These are phyloP conservation scores for Monochamus saltuarius DNA, from an alignment of 1,140 invertebrate genomes.

Conservation along the genomic window DNA sequence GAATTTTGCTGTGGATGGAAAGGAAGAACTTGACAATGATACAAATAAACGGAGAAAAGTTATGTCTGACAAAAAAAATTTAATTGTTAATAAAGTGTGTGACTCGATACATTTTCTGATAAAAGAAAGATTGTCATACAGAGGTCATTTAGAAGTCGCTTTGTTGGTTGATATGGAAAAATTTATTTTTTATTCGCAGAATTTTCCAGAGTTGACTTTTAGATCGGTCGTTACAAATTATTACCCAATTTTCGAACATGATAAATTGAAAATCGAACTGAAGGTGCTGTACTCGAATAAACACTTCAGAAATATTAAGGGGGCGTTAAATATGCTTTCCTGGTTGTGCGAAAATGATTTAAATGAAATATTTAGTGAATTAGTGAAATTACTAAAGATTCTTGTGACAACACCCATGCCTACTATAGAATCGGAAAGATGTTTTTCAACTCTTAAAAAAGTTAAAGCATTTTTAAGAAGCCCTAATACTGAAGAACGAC, in stretches of 20 bases:
- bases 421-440: constrained; percentile 16
- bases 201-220: neutral
- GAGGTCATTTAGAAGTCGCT: constrained; percentile 21
- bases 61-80: neutral
- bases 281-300: neutral
- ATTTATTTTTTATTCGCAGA: no score
- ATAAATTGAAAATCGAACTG: constrained; percentile 9
- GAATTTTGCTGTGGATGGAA: no score
- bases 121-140: constrained; percentile 23
- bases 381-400: constrained; percentile 17
- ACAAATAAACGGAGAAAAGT: no score
- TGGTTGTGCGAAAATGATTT: neutral
- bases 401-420: constrained; percentile 19
- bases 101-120: constrained; percentile 15
- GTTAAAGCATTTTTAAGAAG: no score
- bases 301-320: constrained; percentile 18
- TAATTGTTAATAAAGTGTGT: constrained; percentile 21
- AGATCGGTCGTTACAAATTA: constrained; percentile 12
- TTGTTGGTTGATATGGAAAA: neutral
- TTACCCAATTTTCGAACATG: constrained; percentile 5
- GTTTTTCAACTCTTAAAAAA: constrained; percentile 5
- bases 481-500: no score
- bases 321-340: constrained; percentile 12
- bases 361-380: no score
- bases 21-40: no score